Percentiles rank a stretch among this genome's conserved stretches.
These are phyloP conservation scores for Xiphias gladius DNA, from an alignment of 2,113 vertebrate genomes.

Conservation along the genomic window DNA sequence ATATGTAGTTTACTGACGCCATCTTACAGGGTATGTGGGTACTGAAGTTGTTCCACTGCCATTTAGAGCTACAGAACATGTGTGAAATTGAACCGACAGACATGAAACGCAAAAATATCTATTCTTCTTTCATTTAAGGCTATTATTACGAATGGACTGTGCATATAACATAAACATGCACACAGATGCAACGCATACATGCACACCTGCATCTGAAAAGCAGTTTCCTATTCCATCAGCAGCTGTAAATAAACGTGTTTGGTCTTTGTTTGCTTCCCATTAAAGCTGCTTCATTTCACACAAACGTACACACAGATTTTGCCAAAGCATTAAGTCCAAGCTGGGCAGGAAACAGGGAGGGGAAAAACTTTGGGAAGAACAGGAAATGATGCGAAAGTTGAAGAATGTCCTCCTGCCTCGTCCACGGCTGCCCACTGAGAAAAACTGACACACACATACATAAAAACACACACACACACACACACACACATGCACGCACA, in stretches of 20 bases:
- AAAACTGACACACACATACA: constrained; percentile 10
- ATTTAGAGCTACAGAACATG: neutral
- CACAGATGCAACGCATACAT: constrained; percentile 7
- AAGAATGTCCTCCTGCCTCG: constrained; percentile 70
- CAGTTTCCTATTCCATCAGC: constrained; percentile 48
- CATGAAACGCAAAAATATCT: neutral
- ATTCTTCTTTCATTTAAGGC: neutral
- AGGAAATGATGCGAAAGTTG: constrained; percentile 75
- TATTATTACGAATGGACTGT: neutral
- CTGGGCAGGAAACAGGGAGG: constrained; percentile 73
- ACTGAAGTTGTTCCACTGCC: neutral
- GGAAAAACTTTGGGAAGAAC: constrained; percentile 67
- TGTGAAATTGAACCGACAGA: neutral
- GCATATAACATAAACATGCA: neutral
- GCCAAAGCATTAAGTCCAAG: constrained; percentile 53
- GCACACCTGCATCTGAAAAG: constrained; percentile 42
- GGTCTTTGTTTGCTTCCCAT: constrained; percentile 39
- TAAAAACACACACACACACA: constrained; percentile 12
- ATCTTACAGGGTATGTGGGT: neutral
- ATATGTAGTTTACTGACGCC: neutral
- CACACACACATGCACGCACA: constrained; percentile 17
- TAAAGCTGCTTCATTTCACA: constrained; percentile 21
- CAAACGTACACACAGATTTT: constrained; percentile 37
- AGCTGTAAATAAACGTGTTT: constrained; percentile 58
- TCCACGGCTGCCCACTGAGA: constrained; percentile 31